Percentiles rank a stretch among this genome's conserved stretches.
These are phyloP conservation scores for Xylota segnis DNA, from an alignment of 2,888 invertebrate genomes.

Conservation along the genomic window DNA sequence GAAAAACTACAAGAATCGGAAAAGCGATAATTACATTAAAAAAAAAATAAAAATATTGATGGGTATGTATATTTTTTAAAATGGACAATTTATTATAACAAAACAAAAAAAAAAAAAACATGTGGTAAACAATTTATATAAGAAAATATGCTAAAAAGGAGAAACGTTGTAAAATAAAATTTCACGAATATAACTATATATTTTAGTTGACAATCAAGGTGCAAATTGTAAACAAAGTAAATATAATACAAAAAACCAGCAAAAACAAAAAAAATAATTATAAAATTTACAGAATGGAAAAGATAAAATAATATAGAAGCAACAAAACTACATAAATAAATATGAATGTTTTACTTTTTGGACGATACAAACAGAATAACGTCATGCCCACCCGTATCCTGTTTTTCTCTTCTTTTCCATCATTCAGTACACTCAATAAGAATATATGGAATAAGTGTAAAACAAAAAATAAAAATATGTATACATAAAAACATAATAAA, in stretches of 20 bases:
- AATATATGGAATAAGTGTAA: constrained; percentile 61
- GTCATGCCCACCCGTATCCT: constrained; percentile 70
- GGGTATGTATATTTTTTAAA: constrained; percentile 76
- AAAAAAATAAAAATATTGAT: constrained; percentile 62
- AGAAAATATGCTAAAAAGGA: constrained; percentile 13
- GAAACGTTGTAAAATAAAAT: constrained; percentile 38
- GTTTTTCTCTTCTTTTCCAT: constrained; percentile 60
- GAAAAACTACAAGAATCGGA: constrained; percentile 26
- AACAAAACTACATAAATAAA: constrained; percentile 20
- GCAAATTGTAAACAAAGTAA: constrained; percentile 76
- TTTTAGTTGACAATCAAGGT: constrained; percentile 77
- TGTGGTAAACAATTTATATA: constrained; percentile 63
- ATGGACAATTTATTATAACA: constrained; percentile 61
- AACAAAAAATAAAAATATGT: constrained; percentile 43
- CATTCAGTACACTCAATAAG: constrained; percentile 50
- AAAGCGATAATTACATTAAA: constrained; percentile 41
- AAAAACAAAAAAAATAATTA: constrained; percentile 10
- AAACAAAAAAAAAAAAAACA: constrained; percentile 26
- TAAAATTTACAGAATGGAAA: constrained; percentile 48
- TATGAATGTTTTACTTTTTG: constrained; percentile 39
- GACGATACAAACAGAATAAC: constrained; percentile 49
- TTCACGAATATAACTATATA: constrained; percentile 69
- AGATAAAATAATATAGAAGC: constrained; percentile 10
- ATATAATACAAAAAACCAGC: constrained; percentile 47
- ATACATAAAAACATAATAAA: constrained; percentile 43